A percentile compares a stretch with the other conserved stretches of the same genome.
Evolutionary conservation across 2,888 invertebrate genomes (phyloP).

Genomic region (Plemyria rubiginata): DNA sequence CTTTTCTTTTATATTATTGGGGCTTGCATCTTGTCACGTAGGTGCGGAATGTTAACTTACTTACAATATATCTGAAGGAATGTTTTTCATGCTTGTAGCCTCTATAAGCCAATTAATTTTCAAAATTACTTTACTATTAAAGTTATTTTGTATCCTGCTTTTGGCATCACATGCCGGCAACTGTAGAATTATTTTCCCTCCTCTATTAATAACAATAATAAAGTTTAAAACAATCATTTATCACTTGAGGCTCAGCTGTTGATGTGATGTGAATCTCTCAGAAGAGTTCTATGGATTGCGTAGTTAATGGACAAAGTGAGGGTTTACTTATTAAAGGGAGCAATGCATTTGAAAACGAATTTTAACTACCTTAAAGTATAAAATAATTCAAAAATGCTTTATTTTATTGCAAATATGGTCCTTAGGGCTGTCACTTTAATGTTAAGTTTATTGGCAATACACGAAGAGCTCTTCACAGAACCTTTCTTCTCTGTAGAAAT

Average conservation of each 20-base stretch:
- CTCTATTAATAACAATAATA: slow-evolving; percentile 37
- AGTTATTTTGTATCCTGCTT: not conserved
- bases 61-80: not conserved
- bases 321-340: slow-evolving; percentile 10
- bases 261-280: slow-evolving; percentile 62
- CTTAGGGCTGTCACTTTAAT: slow-evolving; percentile 32
- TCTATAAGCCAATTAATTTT: too few species aligned
- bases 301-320: slow-evolving; percentile 32
- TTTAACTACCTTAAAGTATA: slow-evolving; percentile 25
- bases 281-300: slow-evolving; percentile 42
- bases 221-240: slow-evolving; percentile 60
- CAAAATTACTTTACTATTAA: too few species aligned
- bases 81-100: not conserved
- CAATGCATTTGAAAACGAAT: slow-evolving; percentile 24
- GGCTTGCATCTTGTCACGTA: not conserved
- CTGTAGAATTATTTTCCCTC: not conserved
- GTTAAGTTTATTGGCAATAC: not conserved
- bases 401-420: slow-evolving; percentile 22
- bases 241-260: slow-evolving; percentile 71
- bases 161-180: not conserved
- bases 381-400: slow-evolving; percentile 21
- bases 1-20: too few species aligned
- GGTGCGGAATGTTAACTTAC: not conserved
- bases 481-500: not conserved
- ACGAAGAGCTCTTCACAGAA: not conserved